Percentiles rank a stretch among this genome's conserved stretches.
Conservation (phyloP, 1,140 invertebrate species). For the Leptinotarsa texana region DNA sequence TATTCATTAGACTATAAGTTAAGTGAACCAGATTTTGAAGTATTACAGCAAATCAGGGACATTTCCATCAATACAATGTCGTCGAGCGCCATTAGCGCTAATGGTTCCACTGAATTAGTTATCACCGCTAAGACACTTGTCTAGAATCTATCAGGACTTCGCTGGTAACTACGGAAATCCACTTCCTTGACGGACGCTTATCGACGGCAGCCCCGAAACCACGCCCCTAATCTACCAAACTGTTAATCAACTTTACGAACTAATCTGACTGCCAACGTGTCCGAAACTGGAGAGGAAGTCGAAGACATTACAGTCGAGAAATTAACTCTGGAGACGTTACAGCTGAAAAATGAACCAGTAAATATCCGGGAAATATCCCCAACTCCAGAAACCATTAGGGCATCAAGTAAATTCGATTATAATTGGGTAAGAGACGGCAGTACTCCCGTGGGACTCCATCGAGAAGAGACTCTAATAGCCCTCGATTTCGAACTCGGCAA, state of each 20-base stretch:
- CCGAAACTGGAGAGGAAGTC: no score
- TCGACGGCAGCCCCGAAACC: neutral
- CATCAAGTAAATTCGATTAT: neutral
- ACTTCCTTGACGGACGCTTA: neutral
- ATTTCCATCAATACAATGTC: no score
- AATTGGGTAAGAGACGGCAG: neutral
- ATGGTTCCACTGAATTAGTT: no score
- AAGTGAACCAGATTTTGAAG: no score
- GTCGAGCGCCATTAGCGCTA: no score
- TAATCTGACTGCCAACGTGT: neutral
- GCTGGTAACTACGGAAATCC: neutral
- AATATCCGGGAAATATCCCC: neutral
- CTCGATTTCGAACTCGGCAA: neutral
- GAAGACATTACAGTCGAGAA: neutral
- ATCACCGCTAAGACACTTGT: no score
- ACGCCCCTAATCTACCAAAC: neutral
- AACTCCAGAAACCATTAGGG: neutral
- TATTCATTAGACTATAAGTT: no score
- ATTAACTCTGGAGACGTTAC: neutral
- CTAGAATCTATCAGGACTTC: neutral
- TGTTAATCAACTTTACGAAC: neutral
- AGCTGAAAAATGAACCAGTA: constrained; percentile 6
- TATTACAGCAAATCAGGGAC: no score
- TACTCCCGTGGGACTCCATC: neutral
- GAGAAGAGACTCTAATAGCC: constrained; percentile 2